Evolutionary conservation across 1,140 invertebrate genomes (phyloP).

Genomic region (Hyles euphorbiae): DNA sequence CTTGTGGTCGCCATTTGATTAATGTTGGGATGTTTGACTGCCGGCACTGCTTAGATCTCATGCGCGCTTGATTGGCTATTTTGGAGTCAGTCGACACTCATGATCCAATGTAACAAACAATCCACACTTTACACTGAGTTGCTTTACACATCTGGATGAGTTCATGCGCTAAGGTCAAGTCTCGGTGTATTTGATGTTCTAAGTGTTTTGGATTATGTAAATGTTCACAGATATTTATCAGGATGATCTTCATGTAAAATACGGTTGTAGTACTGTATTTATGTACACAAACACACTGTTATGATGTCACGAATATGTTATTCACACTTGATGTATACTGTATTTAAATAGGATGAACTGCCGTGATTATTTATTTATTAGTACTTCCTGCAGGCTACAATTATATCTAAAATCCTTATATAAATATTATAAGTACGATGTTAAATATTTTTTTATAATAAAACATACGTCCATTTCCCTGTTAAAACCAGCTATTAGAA

Average conservation of each 20-base stretch:
- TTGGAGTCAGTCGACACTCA: conserved; percentile 61
- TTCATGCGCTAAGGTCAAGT: conserved; percentile 25
- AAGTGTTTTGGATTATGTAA: conserved; percentile 42
- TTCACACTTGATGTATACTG: conserved; percentile 39
- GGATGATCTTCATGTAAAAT: conserved; percentile 14
- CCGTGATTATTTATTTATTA: conserved; percentile 17
- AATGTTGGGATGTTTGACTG: neutral
- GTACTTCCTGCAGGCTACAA: conserved; percentile 30
- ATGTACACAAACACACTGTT: conserved; percentile 26
- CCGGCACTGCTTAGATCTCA: neutral
- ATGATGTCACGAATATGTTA: conserved; percentile 37
- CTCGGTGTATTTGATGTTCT: conserved; percentile 35
- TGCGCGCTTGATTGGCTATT: conserved; percentile 10
- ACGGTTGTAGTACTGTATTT: conserved; percentile 31
- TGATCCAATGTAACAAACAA: conserved; percentile 48
- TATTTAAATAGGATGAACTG: conserved; percentile 28
- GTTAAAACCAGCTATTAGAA: conserved; percentile 73
- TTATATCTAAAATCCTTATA: conserved; percentile 26
- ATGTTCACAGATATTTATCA: conserved; percentile 28
- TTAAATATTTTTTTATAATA: conserved; percentile 35
- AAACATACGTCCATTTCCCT: conserved; percentile 71
- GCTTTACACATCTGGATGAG: conserved; percentile 37
- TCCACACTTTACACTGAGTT: conserved; percentile 49
- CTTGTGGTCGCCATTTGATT: neutral
- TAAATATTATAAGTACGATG: conserved; percentile 37